Evolutionary conservation across 2,888 invertebrate genomes (phyloP).

Genomic region (Macaria liturata): DNA sequence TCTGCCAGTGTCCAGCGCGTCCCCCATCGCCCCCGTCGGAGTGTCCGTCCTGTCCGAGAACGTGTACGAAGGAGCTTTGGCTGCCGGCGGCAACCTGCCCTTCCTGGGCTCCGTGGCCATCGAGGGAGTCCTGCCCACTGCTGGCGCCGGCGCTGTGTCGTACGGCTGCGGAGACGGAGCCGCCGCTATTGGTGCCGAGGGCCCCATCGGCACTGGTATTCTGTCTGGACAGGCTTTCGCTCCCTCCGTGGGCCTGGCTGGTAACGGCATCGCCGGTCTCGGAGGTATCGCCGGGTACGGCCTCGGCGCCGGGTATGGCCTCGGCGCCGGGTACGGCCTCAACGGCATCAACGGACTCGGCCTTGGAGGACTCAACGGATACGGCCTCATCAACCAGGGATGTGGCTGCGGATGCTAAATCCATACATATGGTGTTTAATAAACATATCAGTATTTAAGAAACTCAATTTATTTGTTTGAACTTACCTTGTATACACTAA

Average conservation of each 20-base stretch:
- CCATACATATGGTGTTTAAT: too few relatives aligned
- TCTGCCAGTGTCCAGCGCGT: conserved; percentile 40
- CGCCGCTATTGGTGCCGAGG: conserved; percentile 32
- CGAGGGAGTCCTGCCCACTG: conserved; percentile 46
- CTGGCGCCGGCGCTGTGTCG: conserved; percentile 43
- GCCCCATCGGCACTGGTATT: conserved; percentile 18
- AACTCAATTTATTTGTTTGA: too few relatives aligned
- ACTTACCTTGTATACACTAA: too few relatives aligned
- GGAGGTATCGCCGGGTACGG: not conserved
- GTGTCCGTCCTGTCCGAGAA: conserved; percentile 46
- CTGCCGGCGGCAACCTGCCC: conserved; percentile 43
- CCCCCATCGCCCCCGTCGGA: conserved; percentile 41
- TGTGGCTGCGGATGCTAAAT: not conserved
- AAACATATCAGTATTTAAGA: too few relatives aligned
- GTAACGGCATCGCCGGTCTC: conserved; percentile 14
- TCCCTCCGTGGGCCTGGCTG: conserved; percentile 13
- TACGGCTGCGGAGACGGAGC: conserved; percentile 47
- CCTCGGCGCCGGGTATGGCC: too few relatives aligned
- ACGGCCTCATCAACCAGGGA: not conserved
- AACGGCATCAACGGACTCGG: conserved; percentile 13
- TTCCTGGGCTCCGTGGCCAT: conserved; percentile 42
- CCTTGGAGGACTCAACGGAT: not conserved
- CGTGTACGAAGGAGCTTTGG: conserved; percentile 40
- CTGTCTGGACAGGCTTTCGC: conserved; percentile 15
- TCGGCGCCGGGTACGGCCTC: too few relatives aligned